Base-by-base conservation (phyloP, 1,140 invertebrate genomes). In the Carposina sasakii region DNA sequence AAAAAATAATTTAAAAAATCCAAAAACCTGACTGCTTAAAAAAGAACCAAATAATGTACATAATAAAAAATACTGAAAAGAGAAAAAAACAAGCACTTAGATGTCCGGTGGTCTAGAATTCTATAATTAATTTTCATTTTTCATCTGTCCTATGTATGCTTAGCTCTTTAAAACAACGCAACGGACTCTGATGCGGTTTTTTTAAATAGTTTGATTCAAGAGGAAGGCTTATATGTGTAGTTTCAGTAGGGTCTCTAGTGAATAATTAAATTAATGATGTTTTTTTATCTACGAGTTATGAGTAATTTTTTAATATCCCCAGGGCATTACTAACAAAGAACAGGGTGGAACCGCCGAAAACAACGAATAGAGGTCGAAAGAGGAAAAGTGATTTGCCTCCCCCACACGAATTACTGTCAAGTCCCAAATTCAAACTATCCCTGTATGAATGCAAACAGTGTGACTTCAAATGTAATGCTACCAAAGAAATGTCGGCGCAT, bases 391-490 rank as follows among this genome's bases (percentile, higher is more conserved):
- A 68, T 8, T 65, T 84, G 6, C 66, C 69, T 0, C 58, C 77
- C 0, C 60, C 79, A 0, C 66, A 76, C 55, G 76, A 81, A 52
- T 53, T 85, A 51, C 55, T 84, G 5, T 53, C 68, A 0, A 78
- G 74, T 8, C 79, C 81, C 12, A 70, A 73, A 46, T 85, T 85
- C 67, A 81, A 78, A 47, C 61, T 82, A 26, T 85, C 71, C 59
- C 69, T 85, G 2, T 85, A 85, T 56, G 69, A 65, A 2, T 85
- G 83, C 57, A 84, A 84, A 57, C 36, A 74, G 20, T 85, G 83
- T 57, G 57, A 40, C 20, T 85, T 79, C 53, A 78, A 82, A 19
- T 85, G 83, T 43, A 85, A 85, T 49, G 81, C 83, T 3, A 70
- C 84, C 16, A 84, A 82, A 36, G 78, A 85, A 23, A 57, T 83